These are phyloP conservation scores for Oceanodroma tethys DNA, from an alignment of 2,113 vertebrate genomes.

Conservation along the genomic window DNA sequence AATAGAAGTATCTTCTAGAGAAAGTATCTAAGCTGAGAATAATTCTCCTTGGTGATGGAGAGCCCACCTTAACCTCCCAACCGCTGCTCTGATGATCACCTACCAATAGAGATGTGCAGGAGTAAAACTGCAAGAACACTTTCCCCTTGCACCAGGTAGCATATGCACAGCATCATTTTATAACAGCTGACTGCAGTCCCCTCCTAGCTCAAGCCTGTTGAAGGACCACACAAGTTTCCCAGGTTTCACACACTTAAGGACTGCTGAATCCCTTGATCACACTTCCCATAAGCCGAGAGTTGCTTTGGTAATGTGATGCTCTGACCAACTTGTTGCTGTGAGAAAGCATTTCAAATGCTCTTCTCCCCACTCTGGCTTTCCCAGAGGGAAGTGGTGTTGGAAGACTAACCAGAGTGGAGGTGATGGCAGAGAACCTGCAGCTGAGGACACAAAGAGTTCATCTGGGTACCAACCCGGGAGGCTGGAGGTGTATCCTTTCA, in stretches of 20 bases:
- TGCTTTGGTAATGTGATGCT: not conserved
- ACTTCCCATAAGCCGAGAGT: not conserved
- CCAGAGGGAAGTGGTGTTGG: not conserved
- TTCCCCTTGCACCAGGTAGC: not conserved
- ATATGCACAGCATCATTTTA: not conserved
- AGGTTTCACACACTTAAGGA: not conserved
- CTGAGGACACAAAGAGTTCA: not conserved
- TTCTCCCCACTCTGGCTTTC: not conserved
- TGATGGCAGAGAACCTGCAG: not conserved
- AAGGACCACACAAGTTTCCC: rapidly evolving
- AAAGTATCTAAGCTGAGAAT: not conserved
- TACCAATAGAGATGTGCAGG: not conserved
- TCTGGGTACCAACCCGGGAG: not conserved
- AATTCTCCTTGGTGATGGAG: not conserved
- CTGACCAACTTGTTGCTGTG: not conserved
- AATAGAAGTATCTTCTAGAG: not conserved
- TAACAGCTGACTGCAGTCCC: not conserved
- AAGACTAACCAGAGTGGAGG: not conserved
- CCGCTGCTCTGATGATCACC: not conserved
- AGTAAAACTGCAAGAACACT: not conserved
- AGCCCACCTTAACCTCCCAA: not conserved
- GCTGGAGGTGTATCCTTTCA: not conserved
- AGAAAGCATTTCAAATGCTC: not conserved
- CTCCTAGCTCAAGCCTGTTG: not conserved
- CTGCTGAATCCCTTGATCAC: not conserved